Evolutionary conservation across 2,797 vertebrate species (phyloP).

Genomic region (Cyclopterus lumpus): DNA sequence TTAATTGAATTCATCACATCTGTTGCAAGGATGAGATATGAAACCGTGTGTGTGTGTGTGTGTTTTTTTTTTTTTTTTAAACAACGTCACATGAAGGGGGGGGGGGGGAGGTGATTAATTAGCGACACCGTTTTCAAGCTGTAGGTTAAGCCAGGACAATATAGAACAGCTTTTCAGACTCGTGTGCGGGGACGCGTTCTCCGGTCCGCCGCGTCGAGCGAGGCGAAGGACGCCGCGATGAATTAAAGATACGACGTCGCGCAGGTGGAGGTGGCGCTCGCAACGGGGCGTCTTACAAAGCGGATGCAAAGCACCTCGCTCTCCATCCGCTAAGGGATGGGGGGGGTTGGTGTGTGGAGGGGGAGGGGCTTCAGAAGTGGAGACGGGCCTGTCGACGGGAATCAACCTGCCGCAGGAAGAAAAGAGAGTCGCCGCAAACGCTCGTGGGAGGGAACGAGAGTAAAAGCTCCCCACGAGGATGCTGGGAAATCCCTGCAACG

Average conservation of each 20-base stretch:
- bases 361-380: slow-evolving; percentile 53
- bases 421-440: slow-evolving; percentile 29
- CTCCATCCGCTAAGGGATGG: slow-evolving; percentile 6
- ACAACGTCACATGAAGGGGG: slow-evolving; percentile 57
- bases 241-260: slow-evolving; percentile 76
- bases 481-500: slow-evolving; percentile 59
- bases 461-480: slow-evolving; percentile 57
- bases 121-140: slow-evolving; percentile 73
- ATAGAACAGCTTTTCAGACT: slow-evolving; percentile 75
- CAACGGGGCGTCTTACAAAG: slow-evolving; percentile 49
- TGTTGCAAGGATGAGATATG: slow-evolving; percentile 62
- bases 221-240: slow-evolving; percentile 51
- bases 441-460: slow-evolving; percentile 25
- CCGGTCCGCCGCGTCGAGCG: slow-evolving; percentile 39
- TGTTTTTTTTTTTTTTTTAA: no score
- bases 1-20: slow-evolving; percentile 79
- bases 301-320: slow-evolving; percentile 27
- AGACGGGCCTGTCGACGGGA: slow-evolving; percentile 61
- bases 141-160: slow-evolving; percentile 80
- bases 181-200: slow-evolving; percentile 54
- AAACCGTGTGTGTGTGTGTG: no score
- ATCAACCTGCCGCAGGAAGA: slow-evolving; percentile 59
- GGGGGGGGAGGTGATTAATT: slow-evolving; percentile 81
- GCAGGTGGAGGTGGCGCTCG: slow-evolving; percentile 41
- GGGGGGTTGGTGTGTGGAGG: no score